phyloP scores from a whole-genome alignment of 2,888 invertebrate genomes.

The Chloroclystis v-ata region DNA sequence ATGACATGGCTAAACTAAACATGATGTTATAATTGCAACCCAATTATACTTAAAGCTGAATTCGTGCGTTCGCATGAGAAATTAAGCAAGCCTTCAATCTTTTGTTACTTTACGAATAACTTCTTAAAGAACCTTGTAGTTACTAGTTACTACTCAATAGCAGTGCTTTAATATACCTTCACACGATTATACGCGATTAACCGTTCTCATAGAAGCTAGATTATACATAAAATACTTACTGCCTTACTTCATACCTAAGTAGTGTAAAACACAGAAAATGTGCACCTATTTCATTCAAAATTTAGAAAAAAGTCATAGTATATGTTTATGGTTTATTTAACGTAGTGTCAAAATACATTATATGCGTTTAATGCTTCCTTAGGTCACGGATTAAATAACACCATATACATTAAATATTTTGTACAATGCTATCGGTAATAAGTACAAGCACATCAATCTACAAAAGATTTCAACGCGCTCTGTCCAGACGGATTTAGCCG shows the following conservation, averaged over 20 bases:
- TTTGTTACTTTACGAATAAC: conserved; percentile 64
- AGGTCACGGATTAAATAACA: no score
- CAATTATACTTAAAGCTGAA: conserved; percentile 44
- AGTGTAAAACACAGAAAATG: no score
- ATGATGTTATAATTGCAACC: conserved; percentile 58
- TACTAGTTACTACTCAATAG: conserved; percentile 47
- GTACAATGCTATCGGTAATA: no score
- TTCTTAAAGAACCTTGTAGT: conserved; percentile 68
- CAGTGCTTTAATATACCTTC: conserved; percentile 57
- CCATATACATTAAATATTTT: no score
- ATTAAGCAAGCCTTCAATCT: conserved; percentile 69
- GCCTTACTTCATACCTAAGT: no score
- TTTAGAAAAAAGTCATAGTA: no score
- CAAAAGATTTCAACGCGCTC: conserved; percentile 30
- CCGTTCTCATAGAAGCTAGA: conserved; percentile 50
- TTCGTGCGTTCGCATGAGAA: conserved; percentile 70
- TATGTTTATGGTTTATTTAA: no score
- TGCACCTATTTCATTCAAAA: no score
- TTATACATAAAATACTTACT: no score
- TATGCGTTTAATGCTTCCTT: no score
- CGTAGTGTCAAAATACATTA: no score
- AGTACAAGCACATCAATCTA: background rate
- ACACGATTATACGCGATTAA: conserved; percentile 61
- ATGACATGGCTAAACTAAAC: conserved; percentile 41
- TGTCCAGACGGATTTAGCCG: conserved; percentile 10